These are phyloP conservation scores for Dolichopus griseipennis DNA, from an alignment of 2,888 invertebrate species.

Conservation along the genomic window DNA sequence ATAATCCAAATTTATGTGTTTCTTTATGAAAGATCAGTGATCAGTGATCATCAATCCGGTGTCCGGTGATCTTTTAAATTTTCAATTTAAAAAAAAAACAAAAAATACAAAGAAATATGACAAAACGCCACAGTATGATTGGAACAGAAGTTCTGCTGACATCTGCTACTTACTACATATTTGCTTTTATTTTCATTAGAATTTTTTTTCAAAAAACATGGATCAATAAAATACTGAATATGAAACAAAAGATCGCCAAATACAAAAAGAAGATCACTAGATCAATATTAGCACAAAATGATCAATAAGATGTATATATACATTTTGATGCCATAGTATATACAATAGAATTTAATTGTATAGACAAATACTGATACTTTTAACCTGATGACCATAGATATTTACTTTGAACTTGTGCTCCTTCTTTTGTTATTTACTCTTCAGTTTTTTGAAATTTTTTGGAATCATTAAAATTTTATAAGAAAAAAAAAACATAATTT, in stretches of 20 bases:
- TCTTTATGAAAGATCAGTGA: background rate
- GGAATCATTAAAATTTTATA: background rate
- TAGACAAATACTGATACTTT: background rate
- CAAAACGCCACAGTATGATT: background rate
- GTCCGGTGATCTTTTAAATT: background rate
- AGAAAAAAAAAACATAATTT: constrained; percentile 8
- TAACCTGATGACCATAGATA: background rate
- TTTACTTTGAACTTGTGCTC: background rate
- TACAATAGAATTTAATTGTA: background rate
- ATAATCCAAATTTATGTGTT: no score
- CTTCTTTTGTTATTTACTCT: no score
- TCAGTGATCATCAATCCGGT: background rate
- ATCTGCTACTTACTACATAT: background rate
- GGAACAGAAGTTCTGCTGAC: background rate
- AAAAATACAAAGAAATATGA: background rate
- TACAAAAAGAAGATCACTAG: background rate
- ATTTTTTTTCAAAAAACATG: no score
- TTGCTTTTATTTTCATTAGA: no score
- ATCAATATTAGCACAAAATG: background rate
- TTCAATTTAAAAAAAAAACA: background rate
- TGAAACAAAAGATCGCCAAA: background rate
- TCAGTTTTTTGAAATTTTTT: no score
- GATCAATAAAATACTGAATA: no score
- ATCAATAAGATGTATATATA: background rate
- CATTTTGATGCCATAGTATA: background rate